These are phyloP conservation scores for Stichopus chloronotus DNA, from an alignment of 35 echinoderm and acorn worm genomes.

Conservation along the genomic window DNA sequence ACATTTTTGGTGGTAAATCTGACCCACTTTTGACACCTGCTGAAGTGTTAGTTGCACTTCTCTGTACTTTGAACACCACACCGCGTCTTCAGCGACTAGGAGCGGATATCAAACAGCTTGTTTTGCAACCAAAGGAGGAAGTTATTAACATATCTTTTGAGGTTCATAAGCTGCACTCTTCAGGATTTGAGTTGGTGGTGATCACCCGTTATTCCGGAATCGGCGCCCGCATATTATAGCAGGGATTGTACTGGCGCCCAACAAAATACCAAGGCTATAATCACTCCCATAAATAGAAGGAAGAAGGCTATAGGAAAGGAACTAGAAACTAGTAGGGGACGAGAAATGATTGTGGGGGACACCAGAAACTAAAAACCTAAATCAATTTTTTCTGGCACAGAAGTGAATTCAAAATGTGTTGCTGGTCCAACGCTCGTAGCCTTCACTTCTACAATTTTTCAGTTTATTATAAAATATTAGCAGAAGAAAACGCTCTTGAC, in stretches of 20 bases:
- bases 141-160: conserved; percentile 46
- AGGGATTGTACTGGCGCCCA: conserved; percentile 38
- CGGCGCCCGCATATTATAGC: conserved; percentile 43
- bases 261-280: background rate
- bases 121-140: conserved; percentile 43
- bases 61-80: background rate
- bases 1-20: background rate
- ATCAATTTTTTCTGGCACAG: too few relatives aligned
- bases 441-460: too few relatives aligned
- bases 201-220: conserved; percentile 48
- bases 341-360: too few relatives aligned
- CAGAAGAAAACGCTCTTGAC: too few relatives aligned
- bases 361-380: too few relatives aligned
- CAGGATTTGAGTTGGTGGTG: background rate
- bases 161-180: conserved; percentile 50
- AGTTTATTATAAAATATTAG: too few relatives aligned
- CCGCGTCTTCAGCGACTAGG: background rate
- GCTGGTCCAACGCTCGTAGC: too few relatives aligned
- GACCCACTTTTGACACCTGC: conserved; percentile 49
- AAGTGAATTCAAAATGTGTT: too few relatives aligned
- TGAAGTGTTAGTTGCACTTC: conserved; percentile 30
- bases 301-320: background rate
- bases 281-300: background rate
- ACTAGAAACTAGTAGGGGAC: background rate
- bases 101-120: conserved; percentile 42